These are phyloP conservation scores for Papio anubis DNA, from an alignment of 2,113 vertebrate species.

Conservation along the genomic window DNA sequence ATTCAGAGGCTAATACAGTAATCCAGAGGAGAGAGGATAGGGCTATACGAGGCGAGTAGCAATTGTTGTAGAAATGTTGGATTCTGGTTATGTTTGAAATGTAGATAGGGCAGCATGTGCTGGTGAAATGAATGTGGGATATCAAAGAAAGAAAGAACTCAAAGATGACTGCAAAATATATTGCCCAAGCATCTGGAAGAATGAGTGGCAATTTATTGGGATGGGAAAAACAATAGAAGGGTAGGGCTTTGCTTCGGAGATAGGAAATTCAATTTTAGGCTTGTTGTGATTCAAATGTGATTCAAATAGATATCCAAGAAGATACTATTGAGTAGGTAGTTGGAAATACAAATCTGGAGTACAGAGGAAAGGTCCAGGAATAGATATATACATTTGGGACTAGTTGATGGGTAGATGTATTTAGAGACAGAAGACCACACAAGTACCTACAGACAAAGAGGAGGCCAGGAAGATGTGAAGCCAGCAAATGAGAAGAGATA, in stretches of 20 bases:
- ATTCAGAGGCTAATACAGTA: neutral
- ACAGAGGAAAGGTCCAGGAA: neutral
- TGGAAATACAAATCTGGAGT: neutral
- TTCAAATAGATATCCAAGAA: neutral
- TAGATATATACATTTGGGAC: neutral
- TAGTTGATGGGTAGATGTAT: neutral
- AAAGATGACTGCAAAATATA: neutral
- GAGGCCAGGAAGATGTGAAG: neutral
- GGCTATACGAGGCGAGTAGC: neutral
- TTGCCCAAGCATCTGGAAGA: neutral
- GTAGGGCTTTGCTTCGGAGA: neutral
- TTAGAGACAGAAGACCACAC: neutral
- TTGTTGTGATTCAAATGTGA: neutral
- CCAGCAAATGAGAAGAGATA: neutral
- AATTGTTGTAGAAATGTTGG: neutral
- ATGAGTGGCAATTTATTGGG: neutral
- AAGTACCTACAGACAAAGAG: neutral
- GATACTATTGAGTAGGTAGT: neutral
- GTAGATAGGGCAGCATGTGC: neutral
- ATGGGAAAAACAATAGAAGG: neutral
- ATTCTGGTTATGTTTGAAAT: neutral
- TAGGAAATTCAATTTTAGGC: neutral
- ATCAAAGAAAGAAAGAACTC: neutral
- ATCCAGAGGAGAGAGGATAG: neutral
- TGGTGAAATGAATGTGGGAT: neutral